A percentile compares a stretch with the other conserved stretches of the same genome.
These are phyloP conservation scores for Oithona nana DNA, from an alignment of 2,888 invertebrate genomes.

Conservation along the genomic window DNA sequence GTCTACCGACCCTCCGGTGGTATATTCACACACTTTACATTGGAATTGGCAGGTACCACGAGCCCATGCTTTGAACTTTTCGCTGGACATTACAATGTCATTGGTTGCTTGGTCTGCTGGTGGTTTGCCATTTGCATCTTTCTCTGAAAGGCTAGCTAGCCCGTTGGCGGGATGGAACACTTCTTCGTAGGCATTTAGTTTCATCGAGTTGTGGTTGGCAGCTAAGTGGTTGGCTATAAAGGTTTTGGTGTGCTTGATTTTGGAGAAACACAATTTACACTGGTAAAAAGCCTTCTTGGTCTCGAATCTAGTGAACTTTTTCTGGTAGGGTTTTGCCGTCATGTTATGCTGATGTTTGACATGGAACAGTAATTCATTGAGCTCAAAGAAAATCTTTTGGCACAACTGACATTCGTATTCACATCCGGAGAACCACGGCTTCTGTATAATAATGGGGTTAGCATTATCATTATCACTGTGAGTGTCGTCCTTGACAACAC, in stretches of 20 bases:
- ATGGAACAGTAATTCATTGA: background rate
- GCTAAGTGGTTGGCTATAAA: background rate
- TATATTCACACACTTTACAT: background rate
- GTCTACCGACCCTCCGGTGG: background rate
- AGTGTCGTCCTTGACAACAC: too few species aligned
- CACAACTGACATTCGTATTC: background rate
- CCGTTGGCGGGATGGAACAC: background rate
- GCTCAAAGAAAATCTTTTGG: background rate
- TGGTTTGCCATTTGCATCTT: background rate
- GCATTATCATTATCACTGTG: background rate
- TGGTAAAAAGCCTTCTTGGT: background rate
- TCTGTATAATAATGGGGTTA: too few species aligned
- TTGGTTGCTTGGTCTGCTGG: background rate
- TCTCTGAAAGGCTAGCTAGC: background rate
- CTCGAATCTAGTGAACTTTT: background rate
- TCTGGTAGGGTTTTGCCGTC: background rate
- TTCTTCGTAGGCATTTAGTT: background rate
- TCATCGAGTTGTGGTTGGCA: background rate
- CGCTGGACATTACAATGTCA: background rate
- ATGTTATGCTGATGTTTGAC: background rate
- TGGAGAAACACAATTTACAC: background rate
- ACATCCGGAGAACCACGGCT: background rate
- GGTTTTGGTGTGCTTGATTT: background rate
- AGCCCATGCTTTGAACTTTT: background rate
- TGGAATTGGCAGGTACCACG: background rate